A percentile compares a stretch with the other conserved stretches of the same genome.
These are phyloP conservation scores for Bombus waltoni DNA, from an alignment of 1,140 invertebrate species.

Conservation along the genomic window DNA sequence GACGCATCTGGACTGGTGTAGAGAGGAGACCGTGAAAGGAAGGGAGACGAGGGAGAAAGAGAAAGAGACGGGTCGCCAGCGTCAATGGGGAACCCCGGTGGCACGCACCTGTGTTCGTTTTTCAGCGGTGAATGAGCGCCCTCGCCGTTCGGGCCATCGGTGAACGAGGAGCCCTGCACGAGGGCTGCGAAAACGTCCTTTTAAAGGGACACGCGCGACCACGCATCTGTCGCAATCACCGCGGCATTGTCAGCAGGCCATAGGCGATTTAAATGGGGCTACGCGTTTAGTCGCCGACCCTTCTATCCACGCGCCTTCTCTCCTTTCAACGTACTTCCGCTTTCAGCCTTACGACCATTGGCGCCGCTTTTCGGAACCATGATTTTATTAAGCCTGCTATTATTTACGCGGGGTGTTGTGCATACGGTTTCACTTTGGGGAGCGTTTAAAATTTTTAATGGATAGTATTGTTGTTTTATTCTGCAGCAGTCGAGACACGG, in stretches of 20 bases:
- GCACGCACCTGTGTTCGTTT: conserved; percentile 71
- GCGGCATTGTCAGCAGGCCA: conserved; percentile 63
- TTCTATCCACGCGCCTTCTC: background rate
- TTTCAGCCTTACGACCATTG: conserved; percentile 3
- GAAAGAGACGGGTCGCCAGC: conserved; percentile 7
- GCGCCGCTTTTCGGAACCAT: background rate
- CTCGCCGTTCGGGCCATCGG: conserved; percentile 7
- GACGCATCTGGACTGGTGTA: conserved; percentile 70
- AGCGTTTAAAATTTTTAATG: background rate
- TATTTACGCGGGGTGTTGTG: background rate
- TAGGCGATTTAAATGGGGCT: conserved; percentile 61
- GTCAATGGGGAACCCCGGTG: conserved; percentile 60
- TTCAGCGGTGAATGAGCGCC: conserved; percentile 57
- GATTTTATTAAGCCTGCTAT: background rate
- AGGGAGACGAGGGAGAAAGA: background rate
- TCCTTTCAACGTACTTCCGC: conserved; percentile 26
- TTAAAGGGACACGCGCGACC: conserved; percentile 65
- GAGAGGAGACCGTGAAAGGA: conserved; percentile 7
- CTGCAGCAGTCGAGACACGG: too few species aligned
- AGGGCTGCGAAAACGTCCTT: conserved; percentile 65
- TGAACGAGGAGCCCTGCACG: conserved; percentile 35
- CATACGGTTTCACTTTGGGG: too few species aligned
- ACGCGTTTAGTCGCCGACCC: conserved; percentile 11
- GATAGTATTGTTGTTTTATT: background rate
- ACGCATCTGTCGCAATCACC: conserved; percentile 69